Evolutionary conservation across 2,888 invertebrate genomes (phyloP), one percentile per base, ranked within the genome.

Genomic region (Calameuta pallipes): DNA sequence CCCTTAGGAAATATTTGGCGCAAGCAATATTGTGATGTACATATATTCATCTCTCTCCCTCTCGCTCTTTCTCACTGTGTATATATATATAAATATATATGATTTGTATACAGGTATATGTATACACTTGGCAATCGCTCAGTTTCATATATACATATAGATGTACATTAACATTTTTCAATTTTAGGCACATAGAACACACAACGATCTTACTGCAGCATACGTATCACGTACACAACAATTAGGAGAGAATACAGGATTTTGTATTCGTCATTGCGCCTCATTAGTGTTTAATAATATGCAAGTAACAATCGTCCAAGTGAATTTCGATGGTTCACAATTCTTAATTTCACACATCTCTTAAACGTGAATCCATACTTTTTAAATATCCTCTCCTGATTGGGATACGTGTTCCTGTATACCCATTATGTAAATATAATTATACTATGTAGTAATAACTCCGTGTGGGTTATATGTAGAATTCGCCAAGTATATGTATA

Each of bases 101-200:
- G 23, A 75, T 71, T 74, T 77, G 73, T 81, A 77, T 78, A 70
- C 37, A 79, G 75, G 75, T 79, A 6, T 78, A 71, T 79, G 34
- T 36, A 30, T 80, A 69, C 68, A 15, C 56, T 36, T 78, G 76
- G 23, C 56, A 23, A 56, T 56, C 56, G 56, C 56, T 56, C 23
- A 56, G 56, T 56, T 56, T 77, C 30, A 75, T 79, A 69, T 76
- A 73, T 77, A 75, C 78, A 75, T 79, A 76, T 80, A 71, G 75
- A 36, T 76, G 41, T 79, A 76, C 31, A 74, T 56, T 23, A 56
- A 56, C 23, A 56, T 79, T 78, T 75, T 75, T 70, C 71, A 85
- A 82, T 84, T 86, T 87, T 87, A 90, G 90, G 90, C 89, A 90
- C 89, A 89, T 89, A 87, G 87, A 90, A 90, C 88, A 90, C 88